Percentiles rank a stretch among this genome's conserved stretches.
phyloP scores from a whole-genome alignment of 2,113 vertebrate species.

The Bombycilla garrulus region DNA sequence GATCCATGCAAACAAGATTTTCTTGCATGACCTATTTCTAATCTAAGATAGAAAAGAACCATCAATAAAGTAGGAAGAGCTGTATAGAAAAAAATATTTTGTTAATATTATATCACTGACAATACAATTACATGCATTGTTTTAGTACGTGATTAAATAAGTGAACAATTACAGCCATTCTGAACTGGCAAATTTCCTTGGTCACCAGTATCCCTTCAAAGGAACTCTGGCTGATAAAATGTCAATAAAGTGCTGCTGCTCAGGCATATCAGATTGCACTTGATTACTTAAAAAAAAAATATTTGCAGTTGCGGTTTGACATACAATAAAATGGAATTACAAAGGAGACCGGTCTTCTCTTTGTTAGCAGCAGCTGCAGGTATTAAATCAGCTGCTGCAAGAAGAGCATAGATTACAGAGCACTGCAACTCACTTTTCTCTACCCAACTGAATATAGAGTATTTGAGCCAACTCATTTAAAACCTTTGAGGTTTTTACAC shows the following conservation, averaged over 20 bases:
- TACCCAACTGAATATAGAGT: neutral
- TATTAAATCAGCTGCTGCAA: slow-evolving; percentile 15
- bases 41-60: neutral
- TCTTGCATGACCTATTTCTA: neutral
- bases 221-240: slow-evolving; percentile 39
- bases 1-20: neutral
- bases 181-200: slow-evolving; percentile 48
- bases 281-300: slow-evolving; percentile 9
- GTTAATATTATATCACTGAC: slow-evolving; percentile 44
- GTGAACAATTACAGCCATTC: slow-evolving; percentile 59
- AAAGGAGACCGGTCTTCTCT: neutral
- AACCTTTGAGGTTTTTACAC: neutral
- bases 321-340: slow-evolving; percentile 28
- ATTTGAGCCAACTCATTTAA: neutral
- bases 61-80: slow-evolving; percentile 6
- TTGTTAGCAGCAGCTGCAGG: slow-evolving; percentile 49
- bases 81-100: slow-evolving; percentile 54
- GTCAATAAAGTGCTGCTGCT: slow-evolving; percentile 60
- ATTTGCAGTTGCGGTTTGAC: slow-evolving; percentile 32
- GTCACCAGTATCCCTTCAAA: slow-evolving; percentile 44
- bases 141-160: slow-evolving; percentile 61
- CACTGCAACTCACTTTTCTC: neutral
- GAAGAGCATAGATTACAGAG: neutral
- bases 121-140: slow-evolving; percentile 61
- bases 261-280: slow-evolving; percentile 59